Percentiles rank a stretch among this genome's conserved stretches.
Conservation (phyloP, 2,888 invertebrate species). For the Apodemia mormo region DNA sequence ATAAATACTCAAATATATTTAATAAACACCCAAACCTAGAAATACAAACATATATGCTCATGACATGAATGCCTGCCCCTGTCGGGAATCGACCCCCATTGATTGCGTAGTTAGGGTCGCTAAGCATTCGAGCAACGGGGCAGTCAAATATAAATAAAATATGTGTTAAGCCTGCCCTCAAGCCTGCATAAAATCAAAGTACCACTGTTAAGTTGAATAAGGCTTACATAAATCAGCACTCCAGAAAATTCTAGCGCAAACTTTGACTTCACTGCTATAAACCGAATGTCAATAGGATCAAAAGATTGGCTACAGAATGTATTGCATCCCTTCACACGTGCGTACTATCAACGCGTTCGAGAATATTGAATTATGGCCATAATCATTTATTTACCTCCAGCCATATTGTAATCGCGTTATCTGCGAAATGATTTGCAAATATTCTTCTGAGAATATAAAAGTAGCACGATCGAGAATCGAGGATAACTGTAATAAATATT, state of each 20-base stretch:
- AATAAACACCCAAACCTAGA: no score
- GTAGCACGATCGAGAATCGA: constrained; percentile 1
- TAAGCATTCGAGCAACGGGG: no score
- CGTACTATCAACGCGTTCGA: constrained; percentile 40
- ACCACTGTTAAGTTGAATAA: background rate
- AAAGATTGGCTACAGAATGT: constrained; percentile 50
- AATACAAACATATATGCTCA: no score
- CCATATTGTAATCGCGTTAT: constrained; percentile 49
- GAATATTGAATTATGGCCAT: constrained; percentile 50
- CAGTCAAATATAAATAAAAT: background rate
- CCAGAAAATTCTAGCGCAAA: constrained; percentile 25
- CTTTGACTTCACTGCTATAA: constrained; percentile 33
- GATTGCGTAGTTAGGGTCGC: no score
- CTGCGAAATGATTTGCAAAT: constrained; percentile 41
- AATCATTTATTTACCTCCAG: constrained; percentile 50
- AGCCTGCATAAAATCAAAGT: background rate
- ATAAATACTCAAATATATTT: no score
- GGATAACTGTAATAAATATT: constrained; percentile 6
- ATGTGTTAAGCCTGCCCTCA: background rate
- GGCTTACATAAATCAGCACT: constrained; percentile 44
- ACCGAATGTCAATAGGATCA: constrained; percentile 49
- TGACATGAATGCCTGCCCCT: no score
- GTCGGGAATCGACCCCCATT: no score
- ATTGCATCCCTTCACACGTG: constrained; percentile 45
- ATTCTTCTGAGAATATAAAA: constrained; percentile 33